Conservation (phyloP, 2,888 invertebrate species). For the Dorcus hopei region DNA sequence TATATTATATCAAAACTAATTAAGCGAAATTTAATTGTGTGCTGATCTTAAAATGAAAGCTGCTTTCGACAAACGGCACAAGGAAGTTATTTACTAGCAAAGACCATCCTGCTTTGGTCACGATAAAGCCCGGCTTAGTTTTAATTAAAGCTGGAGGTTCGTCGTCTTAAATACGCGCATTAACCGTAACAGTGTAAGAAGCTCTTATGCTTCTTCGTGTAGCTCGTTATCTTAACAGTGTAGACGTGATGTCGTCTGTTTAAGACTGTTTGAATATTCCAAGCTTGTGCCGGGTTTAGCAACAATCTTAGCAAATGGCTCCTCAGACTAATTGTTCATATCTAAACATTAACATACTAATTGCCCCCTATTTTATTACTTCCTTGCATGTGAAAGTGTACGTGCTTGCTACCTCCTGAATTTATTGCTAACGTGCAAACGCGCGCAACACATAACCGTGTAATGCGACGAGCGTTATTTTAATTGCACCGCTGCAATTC, state of each 20-base stretch:
- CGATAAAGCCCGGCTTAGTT: background rate
- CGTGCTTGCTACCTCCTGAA: conserved; percentile 26
- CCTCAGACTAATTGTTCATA: conserved; percentile 49
- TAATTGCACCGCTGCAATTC: conserved; percentile 7
- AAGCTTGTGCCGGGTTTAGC: conserved; percentile 48
- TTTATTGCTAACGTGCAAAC: conserved; percentile 19
- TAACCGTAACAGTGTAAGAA: conserved; percentile 23
- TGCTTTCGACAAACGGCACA: too few species aligned
- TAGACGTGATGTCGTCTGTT: conserved; percentile 50
- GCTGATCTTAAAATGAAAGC: too few species aligned
- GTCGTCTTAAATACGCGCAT: conserved; percentile 3
- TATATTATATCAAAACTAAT: too few species aligned
- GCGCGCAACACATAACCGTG: conserved; percentile 19
- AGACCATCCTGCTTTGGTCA: too few species aligned
- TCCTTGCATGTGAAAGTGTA: conserved; percentile 37
- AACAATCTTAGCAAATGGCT: conserved; percentile 43
- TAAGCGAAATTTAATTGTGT: too few species aligned
- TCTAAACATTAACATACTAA: conserved; percentile 49
- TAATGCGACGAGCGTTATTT: conserved; percentile 9
- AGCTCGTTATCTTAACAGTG: conserved; percentile 46
- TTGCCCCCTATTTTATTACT: conserved; percentile 44
- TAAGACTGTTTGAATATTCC: conserved; percentile 51
- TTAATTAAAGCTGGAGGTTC: background rate
- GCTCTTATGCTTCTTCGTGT: conserved; percentile 36
- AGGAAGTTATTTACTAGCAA: too few species aligned